Base-by-base conservation (phyloP, 2,113 vertebrate genomes). In the Heterochromis multidens region DNA sequence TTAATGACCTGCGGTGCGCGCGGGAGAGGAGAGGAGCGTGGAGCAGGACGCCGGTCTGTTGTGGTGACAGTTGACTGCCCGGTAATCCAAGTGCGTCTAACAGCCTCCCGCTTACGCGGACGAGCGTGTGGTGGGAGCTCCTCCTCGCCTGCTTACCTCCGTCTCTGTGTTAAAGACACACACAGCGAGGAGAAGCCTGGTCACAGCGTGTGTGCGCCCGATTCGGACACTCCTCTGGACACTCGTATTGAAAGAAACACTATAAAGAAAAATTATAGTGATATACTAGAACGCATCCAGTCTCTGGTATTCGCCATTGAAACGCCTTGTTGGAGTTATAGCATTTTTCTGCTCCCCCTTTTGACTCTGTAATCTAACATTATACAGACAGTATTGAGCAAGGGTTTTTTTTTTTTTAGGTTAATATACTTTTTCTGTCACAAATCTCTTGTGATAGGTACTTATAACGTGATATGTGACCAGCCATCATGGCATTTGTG, bases 31-130 rank as follows among this genome's bases (percentile, higher is more conserved):
- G 63, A 54, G 85, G 89, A 74, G 79, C 78, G 83, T 74, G 3
- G 80, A 49, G 70, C 82, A 80, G 80, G n/a, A 79, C 72, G 89
- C 87, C 87, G 80, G 60, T 82, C 21, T 79, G 88, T 13, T 79
- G 90, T 83, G 65, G 84, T 92, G 92, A 90, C 92, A 93, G 83
- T 74, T 91, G 84, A 92, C 93, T 90, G 90, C 49, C 89, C 92
- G 91, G 87, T 95, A 94, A 95, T 95, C 95, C 95, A 91, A 93
- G 93, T 72, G 94, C 87, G 85, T 94, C 87, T 89, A 83, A 89
- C 93, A 83, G 91, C 85, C 90, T 89, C 89, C 88, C 35, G 89
- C 78, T 89, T 82, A 77, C 83, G 70, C 84, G 84, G 80, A 87
- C 21, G 70, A 82, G 88, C 86, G 72, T 76, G 86, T 31, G 82